Base-by-base conservation (phyloP, 2,797 vertebrate species). In the Syngnathus acus region DNA sequence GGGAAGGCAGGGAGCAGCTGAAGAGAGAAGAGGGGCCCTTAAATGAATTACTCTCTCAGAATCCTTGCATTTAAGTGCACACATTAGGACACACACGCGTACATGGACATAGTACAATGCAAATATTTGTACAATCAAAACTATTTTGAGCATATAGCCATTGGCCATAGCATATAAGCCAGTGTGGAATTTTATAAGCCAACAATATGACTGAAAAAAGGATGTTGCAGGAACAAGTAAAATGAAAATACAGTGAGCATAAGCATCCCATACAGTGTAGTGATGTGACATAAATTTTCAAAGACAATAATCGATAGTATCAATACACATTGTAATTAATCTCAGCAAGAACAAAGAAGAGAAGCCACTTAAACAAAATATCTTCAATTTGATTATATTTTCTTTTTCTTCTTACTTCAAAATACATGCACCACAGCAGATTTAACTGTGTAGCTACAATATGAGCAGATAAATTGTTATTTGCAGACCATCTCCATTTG, bases 1-100 rank as follows among this genome's bases (percentile, higher is more conserved):
- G 78, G 89, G 89, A 93, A 94, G 82, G 85, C 85, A 89, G 84
- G 86, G 88, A 93, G 91, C 94, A 95, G 95, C 94, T 95, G 96
- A 94, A 91, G 91, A 88, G 78, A 86, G 77, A 62, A 83, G 81
- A 84, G 82, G 79, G 87, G 82, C n/a, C 86, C 89, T 80, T 91
- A 91, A 90, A 87, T 67, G 89, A 88, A 87, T 78, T 79, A 76
- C 84, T 84, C 88, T 83, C 84, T 81, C 84, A 84, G 83, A 88
- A 87, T 83, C 77, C 69, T 68, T 67, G 72, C 77, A 70, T 75
- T 71, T 76, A 64, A 75, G 51, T 71, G 60, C 75, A 61, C 68
- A 68, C 65, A 66, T 63, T 65, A 60, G 65, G 53, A 54, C 53
- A 62, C 51, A 64, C 53, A 8, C 10, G 43, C 26, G 17, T 17